Percentiles rank a stretch among this genome's conserved stretches.
Conservation (phyloP, 2,113 vertebrate genomes). For the Diphyllodes magnificus region DNA sequence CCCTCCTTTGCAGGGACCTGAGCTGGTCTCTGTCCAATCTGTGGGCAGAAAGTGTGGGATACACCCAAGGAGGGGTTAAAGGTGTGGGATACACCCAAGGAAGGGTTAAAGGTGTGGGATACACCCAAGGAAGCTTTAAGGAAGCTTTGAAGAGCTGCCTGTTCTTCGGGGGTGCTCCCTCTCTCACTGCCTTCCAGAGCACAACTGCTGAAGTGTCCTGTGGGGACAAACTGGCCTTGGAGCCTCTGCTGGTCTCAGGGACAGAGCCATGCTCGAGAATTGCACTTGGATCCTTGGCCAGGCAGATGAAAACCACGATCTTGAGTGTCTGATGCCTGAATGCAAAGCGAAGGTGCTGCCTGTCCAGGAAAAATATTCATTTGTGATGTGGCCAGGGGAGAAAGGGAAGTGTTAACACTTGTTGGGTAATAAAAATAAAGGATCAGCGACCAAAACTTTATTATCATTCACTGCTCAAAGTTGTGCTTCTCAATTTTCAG, state of each 20-base stretch:
- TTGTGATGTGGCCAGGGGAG: neutral
- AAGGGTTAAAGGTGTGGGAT: neutral
- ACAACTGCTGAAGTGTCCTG: accelerated
- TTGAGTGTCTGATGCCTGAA: neutral
- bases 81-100: neutral
- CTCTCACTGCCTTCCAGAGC: neutral
- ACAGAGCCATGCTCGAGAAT: accelerated
- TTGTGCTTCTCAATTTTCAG: neutral
- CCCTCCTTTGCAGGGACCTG: neutral
- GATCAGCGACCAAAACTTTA: neutral
- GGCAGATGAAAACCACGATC: neutral
- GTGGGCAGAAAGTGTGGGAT: neutral
- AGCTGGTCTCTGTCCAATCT: neutral
- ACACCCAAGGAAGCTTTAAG: neutral
- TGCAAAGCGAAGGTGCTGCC: neutral
- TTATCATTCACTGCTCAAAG: neutral
- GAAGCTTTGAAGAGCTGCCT: neutral
- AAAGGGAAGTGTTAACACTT: neutral
- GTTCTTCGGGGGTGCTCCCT: neutral
- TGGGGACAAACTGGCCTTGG: neutral
- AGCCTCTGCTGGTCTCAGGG: neutral
- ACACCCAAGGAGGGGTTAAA: neutral
- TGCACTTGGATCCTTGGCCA: neutral
- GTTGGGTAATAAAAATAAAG: neutral
- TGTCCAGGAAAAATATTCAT: neutral